Conservation (phyloP, 2,888 invertebrate genomes). For the Gari tellinella region DNA sequence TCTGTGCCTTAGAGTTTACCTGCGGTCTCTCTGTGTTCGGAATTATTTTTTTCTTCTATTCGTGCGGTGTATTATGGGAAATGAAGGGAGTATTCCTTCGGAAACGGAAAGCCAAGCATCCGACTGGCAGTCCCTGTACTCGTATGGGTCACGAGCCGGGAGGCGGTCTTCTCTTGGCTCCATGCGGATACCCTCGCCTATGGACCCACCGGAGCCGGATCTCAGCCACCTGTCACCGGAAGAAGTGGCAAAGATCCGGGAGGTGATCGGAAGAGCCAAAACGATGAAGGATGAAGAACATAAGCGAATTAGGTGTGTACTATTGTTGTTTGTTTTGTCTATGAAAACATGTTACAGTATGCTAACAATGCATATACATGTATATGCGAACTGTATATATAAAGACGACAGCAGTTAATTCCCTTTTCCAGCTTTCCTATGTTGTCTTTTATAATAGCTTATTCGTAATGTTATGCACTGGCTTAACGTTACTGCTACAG, state of each 20-base stretch:
- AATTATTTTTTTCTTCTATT: conserved; percentile 11
- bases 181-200: conserved; percentile 77
- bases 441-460: too few relatives aligned
- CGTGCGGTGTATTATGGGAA: conserved; percentile 61
- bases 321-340: too few relatives aligned
- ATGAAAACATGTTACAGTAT: too few relatives aligned
- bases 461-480: too few relatives aligned
- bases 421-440: too few relatives aligned
- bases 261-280: conserved; percentile 88
- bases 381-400: too few relatives aligned
- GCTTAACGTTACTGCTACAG: too few relatives aligned
- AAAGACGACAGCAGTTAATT: too few relatives aligned
- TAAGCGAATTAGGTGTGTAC: conserved; percentile 77
- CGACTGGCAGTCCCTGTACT: conserved; percentile 76
- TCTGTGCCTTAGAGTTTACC: conserved; percentile 44
- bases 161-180: conserved; percentile 77
- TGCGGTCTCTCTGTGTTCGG: conserved; percentile 24
- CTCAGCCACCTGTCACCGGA: conserved; percentile 87
- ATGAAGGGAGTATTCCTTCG: conserved; percentile 69
- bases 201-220: conserved; percentile 86
- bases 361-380: too few relatives aligned
- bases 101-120: conserved; percentile 68
- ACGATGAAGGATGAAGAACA: conserved; percentile 83
- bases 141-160: conserved; percentile 73
- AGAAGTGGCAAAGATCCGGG: conserved; percentile 87